These are phyloP conservation scores for Kryptopterus vitreolus DNA, from an alignment of 2,797 vertebrate species.

Conservation along the genomic window DNA sequence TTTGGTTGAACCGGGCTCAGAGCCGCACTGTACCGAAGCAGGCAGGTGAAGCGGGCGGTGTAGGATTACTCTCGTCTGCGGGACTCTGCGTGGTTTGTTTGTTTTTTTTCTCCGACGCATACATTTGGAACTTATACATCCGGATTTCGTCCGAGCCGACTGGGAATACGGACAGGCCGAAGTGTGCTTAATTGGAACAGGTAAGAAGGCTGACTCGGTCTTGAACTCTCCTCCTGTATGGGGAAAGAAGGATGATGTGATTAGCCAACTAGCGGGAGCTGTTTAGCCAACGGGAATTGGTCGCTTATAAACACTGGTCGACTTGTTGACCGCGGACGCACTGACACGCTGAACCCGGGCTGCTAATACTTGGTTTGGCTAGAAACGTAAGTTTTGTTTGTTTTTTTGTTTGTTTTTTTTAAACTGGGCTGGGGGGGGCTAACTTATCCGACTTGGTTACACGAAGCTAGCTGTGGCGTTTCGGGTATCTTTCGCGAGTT, in stretches of 20 bases:
- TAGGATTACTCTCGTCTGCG: conserved; percentile 13
- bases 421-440: background rate
- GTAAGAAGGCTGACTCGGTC: conserved; percentile 45
- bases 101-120: background rate
- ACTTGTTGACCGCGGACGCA: conserved; percentile 1
- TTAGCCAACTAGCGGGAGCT: conserved; percentile 42
- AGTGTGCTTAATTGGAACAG: conserved; percentile 34
- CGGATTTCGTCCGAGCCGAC: background rate
- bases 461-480: background rate
- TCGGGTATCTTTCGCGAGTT: background rate
- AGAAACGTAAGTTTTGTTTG: background rate
- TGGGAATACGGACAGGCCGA: conserved; percentile 13
- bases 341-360: background rate
- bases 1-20: conserved; percentile 47
- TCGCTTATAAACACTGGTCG: background rate
- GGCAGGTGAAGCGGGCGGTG: conserved; percentile 32
- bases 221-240: conserved; percentile 5
- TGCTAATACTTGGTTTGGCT: conserved; percentile 2
- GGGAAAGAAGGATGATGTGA: background rate
- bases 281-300: conserved; percentile 13
- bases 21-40: conserved; percentile 27
- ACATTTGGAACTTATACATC: background rate
- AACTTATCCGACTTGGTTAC: background rate
- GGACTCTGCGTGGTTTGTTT: background rate
- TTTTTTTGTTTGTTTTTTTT: background rate